Evolutionary conservation across 2,888 invertebrate species (phyloP).

Genomic region (Neria commutata): DNA sequence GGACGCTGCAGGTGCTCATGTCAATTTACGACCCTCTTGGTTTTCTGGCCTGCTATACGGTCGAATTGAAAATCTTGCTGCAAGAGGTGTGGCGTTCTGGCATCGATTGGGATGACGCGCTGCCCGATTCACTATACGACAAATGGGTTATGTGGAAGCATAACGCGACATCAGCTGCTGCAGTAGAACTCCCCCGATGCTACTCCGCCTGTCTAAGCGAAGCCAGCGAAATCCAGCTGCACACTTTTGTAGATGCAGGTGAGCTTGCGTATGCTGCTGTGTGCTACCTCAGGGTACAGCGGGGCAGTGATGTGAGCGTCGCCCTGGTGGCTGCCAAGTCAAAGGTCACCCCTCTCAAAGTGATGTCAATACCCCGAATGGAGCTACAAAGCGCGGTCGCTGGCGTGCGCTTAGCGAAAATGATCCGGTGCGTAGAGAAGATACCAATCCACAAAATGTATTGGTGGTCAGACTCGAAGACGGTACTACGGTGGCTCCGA

Average conservation of each 20-base stretch:
- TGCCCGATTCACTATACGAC: background rate
- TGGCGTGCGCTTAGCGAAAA: slow-evolving; percentile 16
- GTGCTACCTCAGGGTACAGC: too few species aligned
- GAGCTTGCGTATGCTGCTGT: too few species aligned
- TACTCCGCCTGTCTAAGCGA: background rate
- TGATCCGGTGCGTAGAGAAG: slow-evolving; percentile 7
- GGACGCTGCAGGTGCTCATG: slow-evolving; percentile 19
- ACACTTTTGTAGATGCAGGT: too few species aligned
- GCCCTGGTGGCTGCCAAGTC: slow-evolving; percentile 18
- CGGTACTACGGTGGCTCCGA: slow-evolving; percentile 23
- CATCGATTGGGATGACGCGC: background rate
- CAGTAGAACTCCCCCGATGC: background rate
- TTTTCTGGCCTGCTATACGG: slow-evolving; percentile 10
- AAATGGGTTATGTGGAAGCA: background rate
- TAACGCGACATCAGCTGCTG: background rate
- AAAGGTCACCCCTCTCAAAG: slow-evolving; percentile 26
- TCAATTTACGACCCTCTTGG: slow-evolving; percentile 17
- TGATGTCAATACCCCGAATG: slow-evolving; percentile 24
- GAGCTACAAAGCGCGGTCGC: slow-evolving; percentile 24
- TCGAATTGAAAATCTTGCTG: slow-evolving; percentile 2
- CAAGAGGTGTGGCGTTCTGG: background rate
- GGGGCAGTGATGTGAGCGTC: slow-evolving; percentile 7
- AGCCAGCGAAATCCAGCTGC: slow-evolving; percentile 15
- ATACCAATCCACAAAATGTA: slow-evolving; percentile 1
- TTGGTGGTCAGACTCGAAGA: slow-evolving; percentile 27